Percentiles rank a stretch among this genome's conserved stretches.
phyloP scores from a whole-genome alignment of 1,140 invertebrate species.

The Periplaneta americana region DNA sequence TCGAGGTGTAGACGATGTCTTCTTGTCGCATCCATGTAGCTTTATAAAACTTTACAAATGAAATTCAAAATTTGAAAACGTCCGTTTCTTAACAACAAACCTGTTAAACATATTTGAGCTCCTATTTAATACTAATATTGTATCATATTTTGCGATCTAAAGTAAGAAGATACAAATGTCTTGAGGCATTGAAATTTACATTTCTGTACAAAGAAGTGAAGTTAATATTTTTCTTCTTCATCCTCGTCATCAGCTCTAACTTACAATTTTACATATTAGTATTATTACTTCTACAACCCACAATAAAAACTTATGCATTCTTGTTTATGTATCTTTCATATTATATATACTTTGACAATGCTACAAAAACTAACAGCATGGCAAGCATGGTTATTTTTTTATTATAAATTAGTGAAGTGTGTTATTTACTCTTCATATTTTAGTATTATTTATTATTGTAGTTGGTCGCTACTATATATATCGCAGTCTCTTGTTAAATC shows the following conservation, averaged over 20 bases:
- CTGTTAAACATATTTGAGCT: neutral
- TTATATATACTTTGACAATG: conserved; percentile 4
- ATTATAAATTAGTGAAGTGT: neutral
- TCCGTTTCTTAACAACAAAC: neutral
- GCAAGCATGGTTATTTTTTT: conserved; percentile 11
- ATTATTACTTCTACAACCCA: neutral
- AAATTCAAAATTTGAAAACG: neutral
- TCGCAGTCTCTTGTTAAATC: conserved; percentile 20
- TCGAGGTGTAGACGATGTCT: neutral
- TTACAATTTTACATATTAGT: conserved; percentile 1
- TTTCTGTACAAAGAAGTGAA: conserved; percentile 1
- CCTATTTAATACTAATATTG: neutral
- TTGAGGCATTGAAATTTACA: neutral
- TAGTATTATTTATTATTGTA: conserved; percentile 12
- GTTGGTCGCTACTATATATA: conserved; percentile 13
- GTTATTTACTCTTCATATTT: conserved; percentile 10
- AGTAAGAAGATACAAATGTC: neutral
- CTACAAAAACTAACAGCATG: conserved; percentile 16
- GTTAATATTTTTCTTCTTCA: neutral
- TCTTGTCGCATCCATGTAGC: neutral
- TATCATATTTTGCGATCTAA: neutral
- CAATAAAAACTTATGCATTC: neutral
- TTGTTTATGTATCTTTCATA: conserved; percentile 3
- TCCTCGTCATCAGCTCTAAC: conserved; percentile 3
- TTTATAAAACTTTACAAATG: neutral